phyloP scores from a whole-genome alignment of 2,113 vertebrate genomes.

The Delphinapterus leucas region DNA sequence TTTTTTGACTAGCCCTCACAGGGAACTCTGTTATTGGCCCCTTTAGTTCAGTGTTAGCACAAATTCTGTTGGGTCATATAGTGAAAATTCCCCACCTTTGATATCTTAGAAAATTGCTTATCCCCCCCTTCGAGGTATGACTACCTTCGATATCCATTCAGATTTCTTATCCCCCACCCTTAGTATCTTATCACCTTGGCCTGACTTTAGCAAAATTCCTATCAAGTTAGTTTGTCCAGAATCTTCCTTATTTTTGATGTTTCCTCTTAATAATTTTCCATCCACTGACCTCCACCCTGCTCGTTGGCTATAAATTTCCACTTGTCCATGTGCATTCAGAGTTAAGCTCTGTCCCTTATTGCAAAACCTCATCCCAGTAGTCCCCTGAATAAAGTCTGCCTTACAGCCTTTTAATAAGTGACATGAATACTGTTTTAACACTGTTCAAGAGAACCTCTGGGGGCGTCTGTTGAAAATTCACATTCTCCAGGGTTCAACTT shows the following conservation, averaged over 20 bases:
- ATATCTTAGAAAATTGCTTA: not conserved
- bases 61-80: not conserved
- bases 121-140: not conserved
- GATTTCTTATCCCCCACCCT: not conserved
- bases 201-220: not conserved
- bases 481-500: not conserved
- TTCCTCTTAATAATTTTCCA: not conserved
- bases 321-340: not conserved
- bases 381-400: not conserved
- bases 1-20: not conserved
- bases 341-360: not conserved
- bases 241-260: not conserved
- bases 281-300: not conserved
- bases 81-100: not conserved
- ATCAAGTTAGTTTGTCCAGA: not conserved
- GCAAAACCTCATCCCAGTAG: not conserved
- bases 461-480: not conserved
- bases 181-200: not conserved
- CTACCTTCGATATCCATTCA: not conserved
- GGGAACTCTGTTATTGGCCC: not conserved
- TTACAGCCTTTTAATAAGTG: not conserved
- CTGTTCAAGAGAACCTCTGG: not conserved
- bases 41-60: not conserved
- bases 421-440: not conserved
- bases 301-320: not conserved